Base-by-base conservation (phyloP, 2,888 invertebrate genomes). In the Shargacucullia verbasci region DNA sequence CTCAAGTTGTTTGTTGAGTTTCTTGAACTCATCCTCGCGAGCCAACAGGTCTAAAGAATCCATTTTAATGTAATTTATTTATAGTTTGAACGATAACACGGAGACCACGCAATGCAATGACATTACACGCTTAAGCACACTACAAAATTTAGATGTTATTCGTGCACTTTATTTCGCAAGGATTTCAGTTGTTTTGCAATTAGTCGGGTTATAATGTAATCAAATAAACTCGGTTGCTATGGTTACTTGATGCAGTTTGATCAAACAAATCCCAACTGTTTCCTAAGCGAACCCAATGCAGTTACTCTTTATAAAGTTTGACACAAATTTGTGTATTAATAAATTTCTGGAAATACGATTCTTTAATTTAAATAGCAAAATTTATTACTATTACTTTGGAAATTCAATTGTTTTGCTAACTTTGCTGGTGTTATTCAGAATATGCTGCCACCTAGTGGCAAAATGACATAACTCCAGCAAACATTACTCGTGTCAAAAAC, bases 1-100 rank as follows among this genome's bases (percentile, higher is more conserved):
- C 65, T 93, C 91, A 43, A 94, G 77, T 68, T 93, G 90, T 66
- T 89, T 90, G 63, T 93, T 94, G 2, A 94, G 83, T 65, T 90
- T 91, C 67, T 90, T 92, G 60, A 90, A 93, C 75, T 92, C 92
- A 81, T 92, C 86, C 78, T 93, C 94, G 12, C 92, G 87, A 3
- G 91, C 93, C 73, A 93, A 69, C 43, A 93, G 78, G 13, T 90
- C 87, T n/a, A 83, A 31, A 9, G 88, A 86, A 70, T 93, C 91
- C 93, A 93, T 92, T 68, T 75, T 81, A 46, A 14, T 41, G 2
- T 29, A 4, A 9, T 46, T 38, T 56, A 43, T 61, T 34, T 59
- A 25, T 44, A 59, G 48, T 37, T 57, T 53, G 29, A 37, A 62
- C 45, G 41, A 12, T 61, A 58, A n/a, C 8, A 39, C 12, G 11